These are phyloP conservation scores for Tiliacea aurago DNA, from an alignment of 2,888 invertebrate species.

Conservation along the genomic window DNA sequence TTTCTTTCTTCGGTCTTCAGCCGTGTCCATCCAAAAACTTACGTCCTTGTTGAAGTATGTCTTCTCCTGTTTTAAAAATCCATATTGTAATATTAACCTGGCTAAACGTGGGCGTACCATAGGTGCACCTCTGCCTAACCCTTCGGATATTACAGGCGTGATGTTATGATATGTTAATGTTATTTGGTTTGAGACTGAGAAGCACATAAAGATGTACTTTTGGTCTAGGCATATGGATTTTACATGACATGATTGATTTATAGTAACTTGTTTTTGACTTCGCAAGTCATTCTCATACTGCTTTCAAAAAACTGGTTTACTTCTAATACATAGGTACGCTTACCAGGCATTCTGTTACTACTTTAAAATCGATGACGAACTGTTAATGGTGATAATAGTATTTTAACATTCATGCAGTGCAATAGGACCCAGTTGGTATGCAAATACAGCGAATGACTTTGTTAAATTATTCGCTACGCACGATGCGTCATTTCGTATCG, in stretches of 20 bases:
- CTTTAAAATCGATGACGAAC: not conserved
- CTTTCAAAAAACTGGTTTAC: not conserved
- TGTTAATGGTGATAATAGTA: not conserved
- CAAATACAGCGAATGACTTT: conserved; percentile 16
- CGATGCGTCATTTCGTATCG: conserved; percentile 28
- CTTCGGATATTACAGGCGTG: no score
- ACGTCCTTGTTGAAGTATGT: no score
- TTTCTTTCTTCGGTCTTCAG: no score
- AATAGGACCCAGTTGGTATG: conserved; percentile 16
- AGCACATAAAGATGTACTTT: not conserved
- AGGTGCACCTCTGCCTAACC: no score
- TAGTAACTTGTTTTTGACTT: not conserved
- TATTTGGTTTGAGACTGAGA: not conserved
- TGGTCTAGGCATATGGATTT: not conserved
- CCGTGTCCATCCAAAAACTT: no score
- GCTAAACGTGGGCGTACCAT: no score
- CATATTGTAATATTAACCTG: no score
- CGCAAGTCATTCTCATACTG: not conserved
- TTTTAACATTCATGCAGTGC: conserved; percentile 2
- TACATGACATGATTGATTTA: not conserved
- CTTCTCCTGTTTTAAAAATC: no score
- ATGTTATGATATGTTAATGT: no score
- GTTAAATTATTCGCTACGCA: not conserved
- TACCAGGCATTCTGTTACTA: not conserved
- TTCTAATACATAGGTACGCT: not conserved